These are phyloP conservation scores for Phocoena phocoena DNA, from an alignment of 2,113 vertebrate species.

Conservation along the genomic window DNA sequence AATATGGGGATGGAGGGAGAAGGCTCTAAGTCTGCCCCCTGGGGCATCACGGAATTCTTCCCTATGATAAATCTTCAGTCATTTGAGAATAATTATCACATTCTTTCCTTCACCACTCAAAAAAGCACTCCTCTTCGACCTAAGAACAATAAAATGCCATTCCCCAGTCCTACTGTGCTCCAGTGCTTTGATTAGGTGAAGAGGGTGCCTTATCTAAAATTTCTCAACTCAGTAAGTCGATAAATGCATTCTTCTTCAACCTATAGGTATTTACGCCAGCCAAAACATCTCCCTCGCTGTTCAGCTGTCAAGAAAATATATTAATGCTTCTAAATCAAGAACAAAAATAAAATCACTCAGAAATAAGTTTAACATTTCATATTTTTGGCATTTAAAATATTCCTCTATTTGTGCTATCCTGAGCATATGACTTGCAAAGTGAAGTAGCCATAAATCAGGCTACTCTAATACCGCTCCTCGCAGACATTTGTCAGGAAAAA, in stretches of 20 bases:
- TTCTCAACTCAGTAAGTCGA: slow-evolving; percentile 16
- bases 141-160: background rate
- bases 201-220: background rate
- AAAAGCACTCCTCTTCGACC: background rate
- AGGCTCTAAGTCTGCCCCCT: background rate
- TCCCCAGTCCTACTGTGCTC: background rate
- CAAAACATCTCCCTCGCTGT: slow-evolving; percentile 40
- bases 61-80: background rate
- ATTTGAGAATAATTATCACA: background rate
- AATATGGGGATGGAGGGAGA: background rate
- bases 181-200: background rate
- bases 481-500: slow-evolving; percentile 69
- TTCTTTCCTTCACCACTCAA: background rate
- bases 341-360: slow-evolving; percentile 68
- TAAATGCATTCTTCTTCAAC: background rate
- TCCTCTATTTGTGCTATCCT: slow-evolving; percentile 68
- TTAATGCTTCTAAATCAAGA: slow-evolving; percentile 70
- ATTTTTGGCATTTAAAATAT: slow-evolving; percentile 73
- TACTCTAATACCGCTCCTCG: slow-evolving; percentile 32
- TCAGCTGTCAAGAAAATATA: slow-evolving; percentile 63
- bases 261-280: slow-evolving; percentile 48
- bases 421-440: slow-evolving; percentile 65
- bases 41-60: background rate
- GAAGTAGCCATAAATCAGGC: slow-evolving; percentile 72
- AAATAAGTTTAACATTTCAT: slow-evolving; percentile 72